Conservation (phyloP, 2,797 vertebrate species). For the Mormyrops boulengeri region DNA sequence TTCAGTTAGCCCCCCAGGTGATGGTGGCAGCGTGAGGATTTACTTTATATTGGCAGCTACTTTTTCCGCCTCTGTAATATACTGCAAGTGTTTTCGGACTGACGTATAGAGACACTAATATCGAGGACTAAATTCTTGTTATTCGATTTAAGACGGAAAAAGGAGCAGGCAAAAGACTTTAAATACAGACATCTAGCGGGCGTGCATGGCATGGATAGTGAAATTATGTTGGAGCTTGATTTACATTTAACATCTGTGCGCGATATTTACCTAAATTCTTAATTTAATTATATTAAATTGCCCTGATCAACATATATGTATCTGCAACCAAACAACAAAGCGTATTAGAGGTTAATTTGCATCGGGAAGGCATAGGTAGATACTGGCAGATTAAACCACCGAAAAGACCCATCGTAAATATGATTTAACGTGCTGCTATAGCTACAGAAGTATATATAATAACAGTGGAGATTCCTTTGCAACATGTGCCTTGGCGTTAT, state of each 20-base stretch:
- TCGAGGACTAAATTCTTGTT: not conserved
- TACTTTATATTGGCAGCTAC: not conserved
- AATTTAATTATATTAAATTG: not conserved
- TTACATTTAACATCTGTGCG: not conserved
- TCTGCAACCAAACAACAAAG: not conserved
- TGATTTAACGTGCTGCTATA: not conserved
- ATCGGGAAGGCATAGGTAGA: not conserved
- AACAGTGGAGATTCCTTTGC: not conserved
- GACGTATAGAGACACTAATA: not conserved
- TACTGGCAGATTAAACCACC: not conserved
- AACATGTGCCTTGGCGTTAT: not conserved
- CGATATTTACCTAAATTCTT: not conserved
- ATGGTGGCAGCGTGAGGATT: not conserved
- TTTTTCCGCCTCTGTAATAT: conserved; percentile 9
- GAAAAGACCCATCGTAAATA: not conserved
- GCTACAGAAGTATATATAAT: not conserved
- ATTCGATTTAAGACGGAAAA: not conserved
- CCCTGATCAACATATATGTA: not conserved
- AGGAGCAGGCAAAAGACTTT: conserved; percentile 7
- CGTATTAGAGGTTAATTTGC: not conserved
- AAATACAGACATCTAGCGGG: conserved; percentile 9
- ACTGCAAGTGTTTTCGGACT: conserved; percentile 7
- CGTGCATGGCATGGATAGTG: conserved; percentile 2
- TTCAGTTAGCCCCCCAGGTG: not conserved
- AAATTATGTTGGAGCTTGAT: not conserved